phyloP scores from a whole-genome alignment of 2,888 invertebrate species.

The Heliconius charithonia region DNA sequence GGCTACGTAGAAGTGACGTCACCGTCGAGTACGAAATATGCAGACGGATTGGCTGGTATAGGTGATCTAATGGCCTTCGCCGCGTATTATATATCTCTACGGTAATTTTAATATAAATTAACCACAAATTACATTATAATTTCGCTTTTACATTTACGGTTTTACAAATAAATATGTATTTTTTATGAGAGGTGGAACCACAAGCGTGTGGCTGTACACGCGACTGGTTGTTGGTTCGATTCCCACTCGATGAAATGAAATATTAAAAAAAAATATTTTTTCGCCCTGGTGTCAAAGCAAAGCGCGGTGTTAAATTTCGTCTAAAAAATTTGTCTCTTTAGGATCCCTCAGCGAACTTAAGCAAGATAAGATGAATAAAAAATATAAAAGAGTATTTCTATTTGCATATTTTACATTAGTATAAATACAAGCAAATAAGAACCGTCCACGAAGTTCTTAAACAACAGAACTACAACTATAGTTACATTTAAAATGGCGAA shows the following conservation, averaged over 20 bases:
- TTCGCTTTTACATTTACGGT: background rate
- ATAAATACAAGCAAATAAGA: background rate
- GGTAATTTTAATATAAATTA: conserved; percentile 16
- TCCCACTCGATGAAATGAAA: too few relatives aligned
- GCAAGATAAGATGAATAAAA: too few relatives aligned
- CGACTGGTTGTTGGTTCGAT: too few relatives aligned
- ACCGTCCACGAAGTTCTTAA: background rate
- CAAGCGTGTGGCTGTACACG: too few relatives aligned
- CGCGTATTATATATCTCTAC: conserved; percentile 22
- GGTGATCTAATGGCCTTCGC: conserved; percentile 58
- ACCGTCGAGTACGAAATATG: conserved; percentile 41
- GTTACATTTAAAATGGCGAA: background rate
- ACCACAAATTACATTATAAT: background rate
- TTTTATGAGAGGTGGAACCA: background rate
- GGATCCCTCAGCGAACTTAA: too few relatives aligned
- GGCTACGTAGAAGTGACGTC: conserved; percentile 34
- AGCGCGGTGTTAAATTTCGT: too few relatives aligned
- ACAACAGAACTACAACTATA: background rate
- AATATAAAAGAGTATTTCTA: too few relatives aligned
- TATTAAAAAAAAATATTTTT: too few relatives aligned
- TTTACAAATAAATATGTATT: background rate
- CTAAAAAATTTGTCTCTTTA: too few relatives aligned
- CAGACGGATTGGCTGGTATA: conserved; percentile 48
- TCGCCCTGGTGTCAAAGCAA: too few relatives aligned
- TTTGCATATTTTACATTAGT: too few relatives aligned